A percentile compares a stretch with the other conserved stretches of the same genome.
Conservation (phyloP, 2,113 vertebrate genomes). For the Oceanites oceanicus region DNA sequence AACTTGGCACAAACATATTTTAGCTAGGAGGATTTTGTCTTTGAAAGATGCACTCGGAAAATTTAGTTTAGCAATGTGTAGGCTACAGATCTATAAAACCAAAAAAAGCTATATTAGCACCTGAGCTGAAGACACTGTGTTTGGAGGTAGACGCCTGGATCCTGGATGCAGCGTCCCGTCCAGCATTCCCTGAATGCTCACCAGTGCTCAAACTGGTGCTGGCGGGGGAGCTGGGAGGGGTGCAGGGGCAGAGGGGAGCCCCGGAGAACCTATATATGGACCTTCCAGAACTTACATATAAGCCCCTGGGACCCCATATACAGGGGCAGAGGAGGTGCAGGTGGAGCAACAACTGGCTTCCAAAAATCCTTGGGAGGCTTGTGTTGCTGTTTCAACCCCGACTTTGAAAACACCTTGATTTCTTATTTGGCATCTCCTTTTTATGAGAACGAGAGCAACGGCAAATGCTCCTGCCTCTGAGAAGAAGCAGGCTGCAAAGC, state of each 20-base stretch:
- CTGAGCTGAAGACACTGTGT: neutral
- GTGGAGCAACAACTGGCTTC: neutral
- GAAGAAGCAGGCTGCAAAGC: neutral
- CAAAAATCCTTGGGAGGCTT: neutral
- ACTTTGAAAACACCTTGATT: neutral
- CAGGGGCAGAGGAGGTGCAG: no score
- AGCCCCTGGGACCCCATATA: no score
- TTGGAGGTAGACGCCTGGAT: neutral
- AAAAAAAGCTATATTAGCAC: no score
- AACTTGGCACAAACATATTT: neutral
- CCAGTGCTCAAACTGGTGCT: rapidly evolving
- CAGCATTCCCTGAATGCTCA: neutral
- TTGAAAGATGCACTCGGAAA: neutral
- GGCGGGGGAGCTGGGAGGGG: neutral
- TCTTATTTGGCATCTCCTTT: neutral
- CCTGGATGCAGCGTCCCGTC: neutral
- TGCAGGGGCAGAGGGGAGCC: no score
- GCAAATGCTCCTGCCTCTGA: neutral
- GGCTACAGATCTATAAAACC: neutral
- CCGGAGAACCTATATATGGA: no score
- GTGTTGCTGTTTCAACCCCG: neutral
- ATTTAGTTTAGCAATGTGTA: neutral
- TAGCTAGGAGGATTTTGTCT: neutral
- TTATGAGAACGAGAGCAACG: neutral
- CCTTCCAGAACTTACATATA: no score